Evolutionary conservation across 1,140 invertebrate genomes (phyloP).

Genomic region (Ericerus pela): DNA sequence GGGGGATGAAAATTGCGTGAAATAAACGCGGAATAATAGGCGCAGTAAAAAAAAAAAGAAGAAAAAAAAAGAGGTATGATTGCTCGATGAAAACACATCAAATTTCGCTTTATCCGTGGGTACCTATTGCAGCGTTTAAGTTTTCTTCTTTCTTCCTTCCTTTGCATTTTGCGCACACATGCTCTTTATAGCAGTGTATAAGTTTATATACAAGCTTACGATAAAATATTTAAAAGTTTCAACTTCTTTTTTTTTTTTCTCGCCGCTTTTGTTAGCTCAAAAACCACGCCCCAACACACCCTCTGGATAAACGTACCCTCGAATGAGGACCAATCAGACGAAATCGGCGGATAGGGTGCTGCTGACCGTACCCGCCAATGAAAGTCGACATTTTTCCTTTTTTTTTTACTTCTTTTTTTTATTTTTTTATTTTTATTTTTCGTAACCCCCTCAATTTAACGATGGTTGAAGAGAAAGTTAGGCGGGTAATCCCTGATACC

Average conservation of each 20-base stretch:
- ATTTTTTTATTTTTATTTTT: no score
- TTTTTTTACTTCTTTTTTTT: no score
- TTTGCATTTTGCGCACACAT: no score
- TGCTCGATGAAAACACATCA: conserved; percentile 9
- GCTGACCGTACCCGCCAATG: no score
- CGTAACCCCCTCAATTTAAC: not conserved
- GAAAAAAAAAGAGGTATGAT: conserved; percentile 3
- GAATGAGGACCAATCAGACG: no score
- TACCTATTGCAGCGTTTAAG: conserved; percentile 5
- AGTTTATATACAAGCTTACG: not conserved
- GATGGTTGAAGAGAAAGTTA: not conserved
- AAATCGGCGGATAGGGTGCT: no score
- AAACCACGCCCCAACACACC: not conserved
- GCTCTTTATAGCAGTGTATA: conserved; percentile 8
- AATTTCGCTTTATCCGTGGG: not conserved
- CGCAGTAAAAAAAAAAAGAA: conserved; percentile 3
- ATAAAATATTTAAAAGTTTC: conserved; percentile 6
- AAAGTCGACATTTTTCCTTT: no score
- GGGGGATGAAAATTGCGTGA: conserved; percentile 7
- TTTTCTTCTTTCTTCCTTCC: no score
- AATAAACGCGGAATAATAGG: conserved; percentile 7
- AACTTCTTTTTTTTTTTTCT: not conserved
- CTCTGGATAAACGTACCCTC: not conserved
- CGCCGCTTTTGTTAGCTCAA: no score
- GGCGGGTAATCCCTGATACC: not conserved